Conservation (phyloP, 2,113 vertebrate genomes). For the Myxocyprinus asiaticus region DNA sequence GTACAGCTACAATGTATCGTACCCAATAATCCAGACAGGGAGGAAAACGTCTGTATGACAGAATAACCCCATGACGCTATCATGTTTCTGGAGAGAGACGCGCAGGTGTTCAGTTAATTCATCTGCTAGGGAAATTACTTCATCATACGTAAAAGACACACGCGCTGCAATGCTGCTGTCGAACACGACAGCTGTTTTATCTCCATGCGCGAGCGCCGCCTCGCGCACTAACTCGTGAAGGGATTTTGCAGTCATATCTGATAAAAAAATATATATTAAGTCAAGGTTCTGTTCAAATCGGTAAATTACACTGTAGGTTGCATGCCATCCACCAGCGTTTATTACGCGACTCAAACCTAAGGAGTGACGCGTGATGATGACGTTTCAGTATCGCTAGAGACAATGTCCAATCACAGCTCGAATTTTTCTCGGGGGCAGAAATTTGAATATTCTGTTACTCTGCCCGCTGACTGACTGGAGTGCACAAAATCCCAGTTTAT, state of each 20-base stretch:
- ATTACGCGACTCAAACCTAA: neutral
- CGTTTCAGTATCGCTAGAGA: neutral
- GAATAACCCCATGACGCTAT: constrained; percentile 80
- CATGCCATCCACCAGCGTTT: too few relatives aligned
- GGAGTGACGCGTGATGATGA: constrained; percentile 35
- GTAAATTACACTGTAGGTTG: neutral
- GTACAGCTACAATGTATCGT: constrained; percentile 45
- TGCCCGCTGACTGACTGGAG: neutral
- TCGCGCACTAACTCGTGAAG: constrained; percentile 79
- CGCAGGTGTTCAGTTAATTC: constrained; percentile 75
- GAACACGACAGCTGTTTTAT: constrained; percentile 78
- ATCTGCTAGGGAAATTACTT: constrained; percentile 60
- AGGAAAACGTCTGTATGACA: constrained; percentile 81
- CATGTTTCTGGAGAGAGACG: constrained; percentile 54
- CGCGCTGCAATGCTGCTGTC: constrained; percentile 61
- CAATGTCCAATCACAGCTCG: constrained; percentile 34
- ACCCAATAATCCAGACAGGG: constrained; percentile 93
- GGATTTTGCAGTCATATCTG: constrained; percentile 56
- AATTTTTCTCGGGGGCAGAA: neutral
- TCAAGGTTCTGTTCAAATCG: neutral
- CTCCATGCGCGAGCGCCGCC: constrained; percentile 68
- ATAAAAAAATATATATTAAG: neutral
- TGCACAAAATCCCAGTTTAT: neutral
- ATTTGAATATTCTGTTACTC: constrained; percentile 24
- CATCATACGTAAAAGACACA: constrained; percentile 70